phyloP scores from a whole-genome alignment of 2,113 vertebrate genomes.

The Phrynosoma platyrhinos region DNA sequence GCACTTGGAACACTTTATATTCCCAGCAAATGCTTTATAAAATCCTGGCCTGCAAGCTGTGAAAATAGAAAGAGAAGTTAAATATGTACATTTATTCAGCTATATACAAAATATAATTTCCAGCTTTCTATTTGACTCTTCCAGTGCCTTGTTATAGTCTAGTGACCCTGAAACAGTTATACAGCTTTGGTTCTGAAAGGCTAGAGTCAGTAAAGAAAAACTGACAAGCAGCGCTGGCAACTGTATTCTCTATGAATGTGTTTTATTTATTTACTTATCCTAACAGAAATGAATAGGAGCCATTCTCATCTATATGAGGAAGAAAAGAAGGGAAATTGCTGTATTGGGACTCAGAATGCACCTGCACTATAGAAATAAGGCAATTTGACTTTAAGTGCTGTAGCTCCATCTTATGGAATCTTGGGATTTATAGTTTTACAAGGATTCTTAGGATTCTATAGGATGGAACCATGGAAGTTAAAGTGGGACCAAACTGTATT shows the following conservation, averaged over 20 bases:
- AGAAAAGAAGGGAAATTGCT: not conserved
- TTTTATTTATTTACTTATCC: not conserved
- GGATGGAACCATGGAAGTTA: no score
- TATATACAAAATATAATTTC: not conserved
- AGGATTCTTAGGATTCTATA: no score
- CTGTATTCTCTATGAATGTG: not conserved
- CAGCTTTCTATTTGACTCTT: not conserved
- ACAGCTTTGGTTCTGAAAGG: not conserved
- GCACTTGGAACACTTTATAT: conserved; percentile 93
- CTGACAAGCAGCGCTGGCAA: not conserved
- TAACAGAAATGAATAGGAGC: not conserved
- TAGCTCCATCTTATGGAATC: no score
- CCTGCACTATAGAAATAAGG: no score
- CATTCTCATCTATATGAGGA: not conserved
- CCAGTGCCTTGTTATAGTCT: not conserved
- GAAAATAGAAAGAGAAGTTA: conserved; percentile 55
- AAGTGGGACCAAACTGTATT: no score
- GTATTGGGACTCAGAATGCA: no score
- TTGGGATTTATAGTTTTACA: no score
- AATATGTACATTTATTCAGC: not conserved
- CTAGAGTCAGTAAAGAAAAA: not conserved
- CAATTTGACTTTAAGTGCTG: no score
- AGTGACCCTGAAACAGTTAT: not conserved
- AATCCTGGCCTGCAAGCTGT: conserved; percentile 92
- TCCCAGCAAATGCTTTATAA: conserved; percentile 95